phyloP scores from a whole-genome alignment of 2,113 vertebrate species.

The Scophthalmus maximus region DNA sequence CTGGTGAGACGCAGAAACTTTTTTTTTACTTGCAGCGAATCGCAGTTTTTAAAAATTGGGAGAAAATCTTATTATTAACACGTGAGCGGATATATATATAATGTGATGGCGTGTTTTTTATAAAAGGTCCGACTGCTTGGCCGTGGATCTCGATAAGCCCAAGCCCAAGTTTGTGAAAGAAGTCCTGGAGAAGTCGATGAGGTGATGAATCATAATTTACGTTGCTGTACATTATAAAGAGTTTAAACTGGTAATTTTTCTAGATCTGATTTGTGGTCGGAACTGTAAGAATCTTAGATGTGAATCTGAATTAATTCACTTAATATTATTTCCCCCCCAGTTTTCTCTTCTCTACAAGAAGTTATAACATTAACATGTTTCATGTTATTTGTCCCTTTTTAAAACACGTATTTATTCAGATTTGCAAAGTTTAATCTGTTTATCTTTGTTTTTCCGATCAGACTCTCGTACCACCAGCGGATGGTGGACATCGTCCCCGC shows the following conservation, averaged over 20 bases:
- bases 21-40: no score
- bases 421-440: no score
- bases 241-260: not conserved
- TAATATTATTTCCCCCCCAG: no score
- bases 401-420: not conserved
- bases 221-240: not conserved
- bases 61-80: no score
- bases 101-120: not conserved
- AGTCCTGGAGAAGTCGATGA: constrained; percentile 96
- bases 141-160: constrained; percentile 91
- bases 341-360: not conserved
- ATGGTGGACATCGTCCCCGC: constrained; percentile 96
- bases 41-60: no score
- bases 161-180: constrained; percentile 98
- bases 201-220: constrained; percentile 73
- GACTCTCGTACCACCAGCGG: constrained; percentile 96
- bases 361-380: not conserved
- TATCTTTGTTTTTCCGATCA: constrained; percentile 66
- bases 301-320: no score
- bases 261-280: not conserved
- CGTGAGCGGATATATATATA: no score
- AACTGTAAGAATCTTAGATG: not conserved
- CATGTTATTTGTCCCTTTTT: not conserved
- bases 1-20: no score
- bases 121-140: constrained; percentile 96